Evolutionary conservation across 2,888 invertebrate genomes (phyloP).

Genomic region (Oligia strigilis): DNA sequence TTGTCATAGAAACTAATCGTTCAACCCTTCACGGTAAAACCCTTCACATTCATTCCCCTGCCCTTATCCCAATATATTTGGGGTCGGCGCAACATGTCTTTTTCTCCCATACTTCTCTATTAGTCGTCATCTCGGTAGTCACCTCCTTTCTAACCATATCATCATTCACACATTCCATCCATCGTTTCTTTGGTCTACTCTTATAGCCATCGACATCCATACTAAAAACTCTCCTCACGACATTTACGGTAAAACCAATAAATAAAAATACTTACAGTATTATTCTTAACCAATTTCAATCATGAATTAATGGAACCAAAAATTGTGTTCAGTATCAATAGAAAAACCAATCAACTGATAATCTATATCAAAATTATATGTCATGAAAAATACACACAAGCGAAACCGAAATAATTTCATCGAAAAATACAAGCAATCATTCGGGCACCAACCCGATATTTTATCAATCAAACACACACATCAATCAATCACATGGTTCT

Average conservation of each 20-base stretch:
- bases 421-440: conserved; percentile 48
- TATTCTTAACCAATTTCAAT: conserved; percentile 2
- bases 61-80: no score
- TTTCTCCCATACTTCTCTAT: no score
- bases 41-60: no score
- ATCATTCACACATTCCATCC: no score
- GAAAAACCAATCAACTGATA: conserved; percentile 48
- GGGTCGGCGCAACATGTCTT: no score
- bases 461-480: conserved; percentile 61
- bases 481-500: conserved; percentile 43
- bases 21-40: background rate
- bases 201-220: no score
- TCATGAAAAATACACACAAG: conserved; percentile 9
- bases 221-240: no score
- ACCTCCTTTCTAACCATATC: no score
- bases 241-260: background rate
- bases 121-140: no score
- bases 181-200: no score
- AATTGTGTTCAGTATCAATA: conserved; percentile 28
- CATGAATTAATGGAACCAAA: conserved; percentile 16
- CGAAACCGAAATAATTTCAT: conserved; percentile 2
- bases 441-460: conserved; percentile 36
- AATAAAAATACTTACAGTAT: background rate
- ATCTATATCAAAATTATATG: conserved; percentile 26
- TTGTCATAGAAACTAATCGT: background rate